These are phyloP conservation scores for Hyalella azteca DNA, from an alignment of 2,888 invertebrate genomes.

Conservation along the genomic window DNA sequence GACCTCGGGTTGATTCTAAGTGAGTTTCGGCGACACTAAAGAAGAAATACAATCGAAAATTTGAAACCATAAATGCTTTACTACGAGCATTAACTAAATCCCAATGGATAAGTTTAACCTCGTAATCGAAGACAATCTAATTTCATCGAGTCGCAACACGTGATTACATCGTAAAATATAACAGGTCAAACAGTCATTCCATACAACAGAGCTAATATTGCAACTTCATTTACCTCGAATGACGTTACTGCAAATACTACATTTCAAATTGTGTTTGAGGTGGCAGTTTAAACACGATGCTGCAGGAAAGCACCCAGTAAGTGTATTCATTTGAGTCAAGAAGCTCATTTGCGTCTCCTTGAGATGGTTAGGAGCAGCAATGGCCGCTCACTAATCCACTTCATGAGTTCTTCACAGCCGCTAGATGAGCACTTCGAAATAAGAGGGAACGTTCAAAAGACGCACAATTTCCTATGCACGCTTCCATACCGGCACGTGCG, in stretches of 20 bases:
- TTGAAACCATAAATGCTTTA: too few relatives aligned
- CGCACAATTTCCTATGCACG: conserved; percentile 9
- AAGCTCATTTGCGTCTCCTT: not conserved
- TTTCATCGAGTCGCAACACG: not conserved
- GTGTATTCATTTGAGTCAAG: conserved; percentile 6
- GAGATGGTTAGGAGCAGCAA: not conserved
- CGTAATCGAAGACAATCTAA: too few relatives aligned
- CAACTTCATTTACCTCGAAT: not conserved
- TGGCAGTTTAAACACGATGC: too few relatives aligned
- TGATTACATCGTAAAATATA: not conserved
- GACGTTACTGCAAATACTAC: not conserved
- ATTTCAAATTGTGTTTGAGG: too few relatives aligned
- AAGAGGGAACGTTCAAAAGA: not conserved
- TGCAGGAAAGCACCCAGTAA: too few relatives aligned
- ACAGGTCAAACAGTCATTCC: not conserved
- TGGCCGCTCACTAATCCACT: conserved; percentile 9
- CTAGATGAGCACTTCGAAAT: not conserved
- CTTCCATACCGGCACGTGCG: too few relatives aligned
- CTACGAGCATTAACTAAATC: too few relatives aligned
- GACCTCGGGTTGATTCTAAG: too few relatives aligned
- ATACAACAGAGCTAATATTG: not conserved
- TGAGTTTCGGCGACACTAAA: too few relatives aligned
- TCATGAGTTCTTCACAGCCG: not conserved
- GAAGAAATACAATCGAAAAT: too few relatives aligned
- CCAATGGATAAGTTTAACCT: too few relatives aligned